These are phyloP conservation scores for Temnothorax unifasciatus DNA, from an alignment of 2,888 invertebrate species.

Conservation along the genomic window DNA sequence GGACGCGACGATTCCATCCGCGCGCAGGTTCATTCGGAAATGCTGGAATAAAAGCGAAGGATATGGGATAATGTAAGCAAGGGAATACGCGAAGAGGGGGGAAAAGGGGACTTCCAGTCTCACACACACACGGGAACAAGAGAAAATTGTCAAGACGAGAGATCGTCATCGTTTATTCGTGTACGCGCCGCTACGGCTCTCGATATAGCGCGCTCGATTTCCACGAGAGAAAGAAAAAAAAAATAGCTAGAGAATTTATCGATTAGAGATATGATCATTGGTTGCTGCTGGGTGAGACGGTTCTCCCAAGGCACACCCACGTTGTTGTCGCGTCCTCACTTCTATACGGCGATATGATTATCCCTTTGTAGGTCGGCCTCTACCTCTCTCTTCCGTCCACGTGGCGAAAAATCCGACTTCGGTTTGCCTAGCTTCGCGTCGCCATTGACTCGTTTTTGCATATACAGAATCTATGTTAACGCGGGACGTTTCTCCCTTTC, in stretches of 20 bases:
- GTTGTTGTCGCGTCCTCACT: slow-evolving; percentile 59
- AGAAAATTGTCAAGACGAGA: slow-evolving; percentile 54
- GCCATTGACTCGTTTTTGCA: not conserved
- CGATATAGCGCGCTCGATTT: slow-evolving; percentile 32
- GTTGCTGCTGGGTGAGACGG: slow-evolving; percentile 83
- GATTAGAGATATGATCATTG: slow-evolving; percentile 82
- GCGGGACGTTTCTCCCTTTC: not conserved
- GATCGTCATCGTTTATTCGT: slow-evolving; percentile 47
- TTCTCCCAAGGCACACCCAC: slow-evolving; percentile 82
- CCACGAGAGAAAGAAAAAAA: slow-evolving; percentile 37
- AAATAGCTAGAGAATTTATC: slow-evolving; percentile 68
- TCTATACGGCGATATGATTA: slow-evolving; percentile 53
- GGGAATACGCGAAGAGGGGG: not conserved
- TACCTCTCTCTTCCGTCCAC: not conserved
- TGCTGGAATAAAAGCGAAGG: slow-evolving; percentile 21
- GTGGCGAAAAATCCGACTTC: not conserved
- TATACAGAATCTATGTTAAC: slow-evolving; percentile 4
- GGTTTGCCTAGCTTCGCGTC: not conserved
- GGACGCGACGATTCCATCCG: slow-evolving; percentile 10
- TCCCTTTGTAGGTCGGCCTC: slow-evolving; percentile 49
- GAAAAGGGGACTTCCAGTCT: not conserved
- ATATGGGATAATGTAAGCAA: not conserved
- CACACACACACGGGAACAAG: slow-evolving; percentile 48
- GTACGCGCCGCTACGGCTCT: slow-evolving; percentile 43
- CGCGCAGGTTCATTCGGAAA: not conserved